A percentile compares a stretch with the other conserved stretches of the same genome.
These are phyloP conservation scores for Strigops habroptila DNA, from an alignment of 2,113 vertebrate species.

Conservation along the genomic window DNA sequence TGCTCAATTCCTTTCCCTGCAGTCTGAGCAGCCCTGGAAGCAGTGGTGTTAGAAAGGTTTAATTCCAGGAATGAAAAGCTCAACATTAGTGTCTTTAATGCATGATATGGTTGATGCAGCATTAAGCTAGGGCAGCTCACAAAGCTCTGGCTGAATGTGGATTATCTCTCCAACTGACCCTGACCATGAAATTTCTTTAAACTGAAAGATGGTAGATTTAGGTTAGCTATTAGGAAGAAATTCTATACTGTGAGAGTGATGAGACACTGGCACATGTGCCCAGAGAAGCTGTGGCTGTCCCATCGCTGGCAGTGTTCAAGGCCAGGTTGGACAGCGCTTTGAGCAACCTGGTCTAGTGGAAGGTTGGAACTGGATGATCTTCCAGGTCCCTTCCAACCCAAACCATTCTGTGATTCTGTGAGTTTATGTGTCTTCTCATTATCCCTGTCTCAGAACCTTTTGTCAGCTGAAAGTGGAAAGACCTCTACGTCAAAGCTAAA, in stretches of 20 bases:
- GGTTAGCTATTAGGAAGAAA: not conserved
- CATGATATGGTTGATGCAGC: not conserved
- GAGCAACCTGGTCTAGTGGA: not conserved
- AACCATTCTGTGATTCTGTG: not conserved
- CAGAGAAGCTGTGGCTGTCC: not conserved
- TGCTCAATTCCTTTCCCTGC: not conserved
- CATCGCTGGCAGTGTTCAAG: not conserved
- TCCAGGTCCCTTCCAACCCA: not conserved
- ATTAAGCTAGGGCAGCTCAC: not conserved
- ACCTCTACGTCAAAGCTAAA: not conserved
- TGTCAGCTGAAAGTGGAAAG: not conserved
- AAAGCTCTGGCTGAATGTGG: not conserved
- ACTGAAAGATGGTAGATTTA: not conserved
- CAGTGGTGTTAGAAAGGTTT: not conserved
- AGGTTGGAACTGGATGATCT: not conserved
- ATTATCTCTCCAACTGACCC: not conserved
- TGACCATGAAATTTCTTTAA: not conserved
- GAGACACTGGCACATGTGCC: not conserved
- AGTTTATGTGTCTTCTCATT: rapidly evolving
- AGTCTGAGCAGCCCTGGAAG: not conserved
- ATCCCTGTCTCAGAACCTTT: not conserved
- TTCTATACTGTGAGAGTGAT: not conserved
- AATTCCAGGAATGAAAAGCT: not conserved
- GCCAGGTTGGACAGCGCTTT: not conserved
- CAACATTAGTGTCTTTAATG: not conserved